Base-by-base conservation (phyloP, 2,888 invertebrate genomes). In the Lydus trimaculatus region DNA sequence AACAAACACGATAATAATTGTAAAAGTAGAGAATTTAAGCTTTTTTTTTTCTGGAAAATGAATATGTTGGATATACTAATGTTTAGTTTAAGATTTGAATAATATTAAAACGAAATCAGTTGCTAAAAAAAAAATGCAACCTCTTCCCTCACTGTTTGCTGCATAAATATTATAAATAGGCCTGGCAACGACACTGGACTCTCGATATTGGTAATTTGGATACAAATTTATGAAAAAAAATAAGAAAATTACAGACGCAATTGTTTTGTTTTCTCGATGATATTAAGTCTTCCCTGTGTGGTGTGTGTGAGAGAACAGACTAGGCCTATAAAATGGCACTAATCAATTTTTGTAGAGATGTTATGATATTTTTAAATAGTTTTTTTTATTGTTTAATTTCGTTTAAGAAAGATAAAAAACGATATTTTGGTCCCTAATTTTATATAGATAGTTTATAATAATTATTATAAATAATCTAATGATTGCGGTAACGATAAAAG, bases 101-200 rank as follows among this genome's bases (percentile, higher is more conserved):
- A 70, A 65, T 73, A n/a, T n/a, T n/a, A 73, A 77, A 72, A 52
- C 11, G n/a, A 43, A 43, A 52, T 72, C 70, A 71, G 76, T 76
- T 75, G 75, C 77, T 66, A 71, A 72, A 64, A 60, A 72, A 64
- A 60, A 65, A 67, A 75, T 68, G 73, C 75, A 72, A 70, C 84
- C 84, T 84, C 85, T 85, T 84, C 84, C 82, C 84, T 85, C 85
- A 85, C 85, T 85, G 84, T 84, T 85, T 85, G 85, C 85, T 85
- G 85, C 85, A 85, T 85, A 84, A 81, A 75, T 72, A 70, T n/a
- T n/a, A 70, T 52, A 20, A 20, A 83, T 83, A 84, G 85, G 84
- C 86, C 85, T 85, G 85, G 86, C 86, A 81, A 85, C 81, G 85
- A 84, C 82, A 79, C 83, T 83, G 86, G 85, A 85, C 84, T 83